Base-by-base conservation (phyloP, 2,888 invertebrate genomes). In the Oasisia sp. region DNA sequence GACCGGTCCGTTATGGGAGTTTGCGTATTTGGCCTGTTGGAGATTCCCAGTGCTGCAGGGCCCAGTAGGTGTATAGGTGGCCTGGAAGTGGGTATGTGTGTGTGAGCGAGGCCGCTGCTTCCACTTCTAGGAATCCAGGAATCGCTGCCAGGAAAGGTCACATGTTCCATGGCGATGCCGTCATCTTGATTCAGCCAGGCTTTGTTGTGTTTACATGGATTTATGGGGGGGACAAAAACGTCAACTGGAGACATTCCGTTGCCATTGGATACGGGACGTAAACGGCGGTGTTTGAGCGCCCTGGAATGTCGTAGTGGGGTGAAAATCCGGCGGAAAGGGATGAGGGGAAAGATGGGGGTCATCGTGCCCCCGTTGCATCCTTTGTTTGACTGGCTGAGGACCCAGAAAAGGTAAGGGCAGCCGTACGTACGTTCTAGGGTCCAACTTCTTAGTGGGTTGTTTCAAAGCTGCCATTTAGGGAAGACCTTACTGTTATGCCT, bases 171-270 rank as follows among this genome's bases (percentile, higher is more conserved):
- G 19, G 2, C 74, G 38, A 38, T 2, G n/a, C 27, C 74, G 74
- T 74, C 74, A 74, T 74, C 27, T 74, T 27, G 74, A 74, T 74
- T 14, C n/a, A 74, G 27, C 74, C 74, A 27, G 74, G 7, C 27
- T 74, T 74, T 74, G n/a, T 74, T 74, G 74, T 74, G 74, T 74
- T 74, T 74, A 74, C 74, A 74, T 74, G 74, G 74, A 27, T 74
- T n/a, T 74, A 74, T 74, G 74, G 19, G 5, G 74, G 14, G n/a
- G 74, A 74, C 27, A 74, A 74, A 74, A 74, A 74, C 14, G 74
- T 19, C 74, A 74, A 74, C 74, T 27, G 27, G 27, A n/a, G 74
- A 74, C 74, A n/a, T 74, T 74, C 7, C 27, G 74, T 74, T 74
- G 74, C 74, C 74, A 19, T 74, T 74, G 74, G 74, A 74, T 27